Percentiles rank a stretch among this genome's conserved stretches.
phyloP scores from a whole-genome alignment of 2,888 invertebrate species.

The Nematopogon swammerdamellus region DNA sequence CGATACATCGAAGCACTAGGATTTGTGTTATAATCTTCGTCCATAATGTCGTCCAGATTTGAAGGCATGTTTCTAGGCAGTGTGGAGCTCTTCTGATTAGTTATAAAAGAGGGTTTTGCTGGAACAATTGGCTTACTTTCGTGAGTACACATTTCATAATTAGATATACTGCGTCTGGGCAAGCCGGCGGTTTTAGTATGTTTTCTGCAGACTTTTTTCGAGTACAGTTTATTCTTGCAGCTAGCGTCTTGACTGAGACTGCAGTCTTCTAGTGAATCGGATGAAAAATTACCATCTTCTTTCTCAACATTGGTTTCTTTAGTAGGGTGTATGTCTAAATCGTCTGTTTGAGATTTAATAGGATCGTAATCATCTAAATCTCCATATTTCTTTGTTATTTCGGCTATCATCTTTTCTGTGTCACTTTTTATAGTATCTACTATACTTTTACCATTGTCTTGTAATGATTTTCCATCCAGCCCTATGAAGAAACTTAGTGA shows the following conservation, averaged over 20 bases:
- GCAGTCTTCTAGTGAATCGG: conserved; percentile 75
- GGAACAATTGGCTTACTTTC: conserved; percentile 42
- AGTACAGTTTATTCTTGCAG: conserved; percentile 48
- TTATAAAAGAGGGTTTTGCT: conserved; percentile 31
- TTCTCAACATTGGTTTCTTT: conserved; percentile 30
- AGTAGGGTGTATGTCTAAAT: conserved; percentile 38
- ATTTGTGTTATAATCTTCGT: conserved; percentile 35
- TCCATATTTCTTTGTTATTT: conserved; percentile 62
- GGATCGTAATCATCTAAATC: conserved; percentile 54
- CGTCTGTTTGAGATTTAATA: conserved; percentile 17
- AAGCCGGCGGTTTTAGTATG: conserved; percentile 45
- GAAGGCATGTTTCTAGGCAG: conserved; percentile 52
- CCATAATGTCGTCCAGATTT: conserved; percentile 47
- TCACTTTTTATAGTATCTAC: conserved; percentile 61
- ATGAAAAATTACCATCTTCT: conserved; percentile 72
- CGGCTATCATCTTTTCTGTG: conserved; percentile 64
- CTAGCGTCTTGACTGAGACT: conserved; percentile 54
- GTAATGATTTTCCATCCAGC: conserved; percentile 46
- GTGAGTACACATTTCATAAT: conserved; percentile 66
- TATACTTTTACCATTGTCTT: conserved; percentile 52
- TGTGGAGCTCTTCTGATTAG: conserved; percentile 43
- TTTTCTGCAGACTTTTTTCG: conserved; percentile 51
- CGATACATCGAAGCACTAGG: conserved; percentile 40
- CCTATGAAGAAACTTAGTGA: conserved; percentile 67
- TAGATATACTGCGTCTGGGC: conserved; percentile 69